Percentiles rank a stretch among this genome's conserved stretches.
phyloP scores from a whole-genome alignment of 2,113 vertebrate species.

The Percina caprodes region DNA sequence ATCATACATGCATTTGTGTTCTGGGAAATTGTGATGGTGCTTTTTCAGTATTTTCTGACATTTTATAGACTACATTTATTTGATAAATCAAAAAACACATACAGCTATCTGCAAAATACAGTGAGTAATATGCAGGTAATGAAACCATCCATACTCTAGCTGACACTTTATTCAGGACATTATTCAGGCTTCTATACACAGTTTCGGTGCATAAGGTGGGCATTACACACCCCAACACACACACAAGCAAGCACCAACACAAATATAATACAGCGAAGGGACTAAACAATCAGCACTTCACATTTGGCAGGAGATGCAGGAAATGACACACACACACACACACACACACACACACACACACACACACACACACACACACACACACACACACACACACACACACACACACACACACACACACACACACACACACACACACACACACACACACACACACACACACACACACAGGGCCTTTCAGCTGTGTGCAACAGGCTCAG shows the following conservation, averaged over 20 bases:
- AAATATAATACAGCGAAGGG: slow-evolving; percentile 22
- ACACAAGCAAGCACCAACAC: slow-evolving; percentile 21
- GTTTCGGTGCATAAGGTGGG: not conserved
- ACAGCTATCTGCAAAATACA: not conserved
- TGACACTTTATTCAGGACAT: not conserved
- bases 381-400: slow-evolving; percentile 47
- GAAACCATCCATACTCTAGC: not conserved
- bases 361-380: slow-evolving; percentile 42
- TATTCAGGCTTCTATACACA: not conserved
- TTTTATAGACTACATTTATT: not conserved
- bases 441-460: slow-evolving; percentile 45
- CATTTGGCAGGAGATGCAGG: slow-evolving; percentile 72
- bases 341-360: no score
- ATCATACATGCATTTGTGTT: not conserved
- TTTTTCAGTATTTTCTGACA: not conserved
- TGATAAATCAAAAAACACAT: not conserved
- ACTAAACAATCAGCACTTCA: slow-evolving; percentile 71
- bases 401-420: slow-evolving; percentile 43
- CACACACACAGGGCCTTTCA: slow-evolving; percentile 60
- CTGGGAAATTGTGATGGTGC: no score
- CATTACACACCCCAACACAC: not conserved
- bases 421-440: slow-evolving; percentile 48
- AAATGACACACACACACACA: slow-evolving; percentile 46
- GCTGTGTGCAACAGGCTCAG: slow-evolving; percentile 42
- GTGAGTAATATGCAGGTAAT: not conserved